Base-by-base conservation (phyloP, 2,888 invertebrate species). In the Tholera decimalis region DNA sequence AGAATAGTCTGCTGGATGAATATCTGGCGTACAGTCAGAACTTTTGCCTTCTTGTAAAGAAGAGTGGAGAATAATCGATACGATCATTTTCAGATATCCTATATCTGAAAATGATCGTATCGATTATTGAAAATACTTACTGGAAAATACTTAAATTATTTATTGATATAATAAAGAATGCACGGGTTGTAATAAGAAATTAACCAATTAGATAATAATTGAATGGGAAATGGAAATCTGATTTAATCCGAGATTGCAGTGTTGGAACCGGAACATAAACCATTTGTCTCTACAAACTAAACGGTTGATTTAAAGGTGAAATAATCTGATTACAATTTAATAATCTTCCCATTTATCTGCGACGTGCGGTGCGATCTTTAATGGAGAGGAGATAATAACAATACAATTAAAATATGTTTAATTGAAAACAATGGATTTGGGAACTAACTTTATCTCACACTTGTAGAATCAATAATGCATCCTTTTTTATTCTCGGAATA, bases 271-370 rank as follows among this genome's bases (percentile, higher is more conserved):
- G 66, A 65, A 65, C 13, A 22, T n/a, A 24, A 53, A 7, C 41
- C 28, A 9, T 37, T 56, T 41, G 22, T 49, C n/a, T n/a, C n/a
- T 54, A 30, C 41, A 41, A 53, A 53, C 41, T 46, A 46, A 46
- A 28, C 46, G 46, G 26, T 28, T 46, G 24, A 44, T 24, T 44
- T 44, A 28, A 13, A 11, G 47, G 47, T 53, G 41, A 64, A 62
- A 55, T 72, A 35, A 70, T 57, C 73, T 53, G 57, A 65, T 65
- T 39, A 33, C 51, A 37, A 57, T 73, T 43, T 44, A 54, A 73
- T 43, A 73, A 71, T 65, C 73, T 39, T 15, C 7, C 73, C 8
- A 65, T 70, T 65, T 49, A 73, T 49, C 57, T 49, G 37, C 43
- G 30, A 73, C 70, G 57, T 65, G 70, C 65, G 37, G 33, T 30